These are phyloP conservation scores for Acinonyx jubatus DNA, from an alignment of 2,113 vertebrate genomes.

Conservation along the genomic window DNA sequence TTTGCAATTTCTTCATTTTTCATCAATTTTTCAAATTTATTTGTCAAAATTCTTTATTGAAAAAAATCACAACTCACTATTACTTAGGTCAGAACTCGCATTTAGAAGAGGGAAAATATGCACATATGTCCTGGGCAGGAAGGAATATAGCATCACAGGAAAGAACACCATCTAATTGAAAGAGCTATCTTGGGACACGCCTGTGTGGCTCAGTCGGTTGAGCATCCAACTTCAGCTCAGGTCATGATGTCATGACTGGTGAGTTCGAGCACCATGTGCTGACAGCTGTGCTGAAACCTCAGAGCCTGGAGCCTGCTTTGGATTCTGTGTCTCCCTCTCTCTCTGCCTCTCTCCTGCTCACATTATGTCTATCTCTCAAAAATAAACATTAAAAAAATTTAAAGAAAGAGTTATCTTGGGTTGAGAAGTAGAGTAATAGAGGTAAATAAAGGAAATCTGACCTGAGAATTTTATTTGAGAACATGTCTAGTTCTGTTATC, in stretches of 20 bases:
- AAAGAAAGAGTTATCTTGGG: not conserved
- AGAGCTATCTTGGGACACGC: not conserved
- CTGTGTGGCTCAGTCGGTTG: too few species aligned
- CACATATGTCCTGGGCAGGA: accelerated
- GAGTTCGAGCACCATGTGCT: too few species aligned
- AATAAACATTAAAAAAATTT: too few species aligned
- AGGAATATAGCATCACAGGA: not conserved
- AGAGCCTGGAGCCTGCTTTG: too few species aligned
- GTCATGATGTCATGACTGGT: too few species aligned
- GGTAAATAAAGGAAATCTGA: not conserved
- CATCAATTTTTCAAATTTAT: not conserved
- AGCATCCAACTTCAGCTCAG: too few species aligned
- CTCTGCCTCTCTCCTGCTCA: too few species aligned
- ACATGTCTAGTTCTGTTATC: not conserved
- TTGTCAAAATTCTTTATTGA: not conserved
- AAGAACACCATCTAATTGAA: not conserved
- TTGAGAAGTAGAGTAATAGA: not conserved
- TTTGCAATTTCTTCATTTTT: not conserved
- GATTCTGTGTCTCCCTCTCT: too few species aligned
- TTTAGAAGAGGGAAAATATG: not conserved
- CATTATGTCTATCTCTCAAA: too few species aligned
- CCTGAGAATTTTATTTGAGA: not conserved
- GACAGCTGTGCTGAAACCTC: too few species aligned
- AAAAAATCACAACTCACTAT: not conserved
- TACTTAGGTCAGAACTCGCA: not conserved